phyloP scores from a whole-genome alignment of 2,113 vertebrate genomes.

The Eonycteris spelaea region DNA sequence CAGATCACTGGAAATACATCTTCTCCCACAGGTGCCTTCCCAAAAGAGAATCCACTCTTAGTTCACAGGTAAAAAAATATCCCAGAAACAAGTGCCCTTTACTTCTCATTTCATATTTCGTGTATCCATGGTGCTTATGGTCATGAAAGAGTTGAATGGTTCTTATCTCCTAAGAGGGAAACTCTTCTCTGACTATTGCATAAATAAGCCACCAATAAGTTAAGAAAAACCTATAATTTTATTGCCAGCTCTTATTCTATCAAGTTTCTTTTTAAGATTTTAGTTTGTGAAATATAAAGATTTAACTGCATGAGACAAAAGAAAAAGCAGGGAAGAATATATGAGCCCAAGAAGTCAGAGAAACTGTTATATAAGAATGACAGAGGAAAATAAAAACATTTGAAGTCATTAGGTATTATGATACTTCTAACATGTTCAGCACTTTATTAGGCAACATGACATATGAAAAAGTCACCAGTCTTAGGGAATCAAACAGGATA shows the following conservation, averaged over 20 bases:
- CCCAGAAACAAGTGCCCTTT: neutral
- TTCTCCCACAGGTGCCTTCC: neutral
- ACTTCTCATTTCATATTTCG: neutral
- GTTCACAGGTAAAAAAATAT: neutral
- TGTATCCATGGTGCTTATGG: neutral
- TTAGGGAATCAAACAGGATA: neutral
- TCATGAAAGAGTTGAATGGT: neutral
- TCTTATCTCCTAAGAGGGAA: neutral
- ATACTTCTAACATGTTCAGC: neutral
- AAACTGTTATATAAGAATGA: neutral
- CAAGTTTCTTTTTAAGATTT: neutral
- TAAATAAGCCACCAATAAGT: neutral
- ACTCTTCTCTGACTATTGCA: neutral
- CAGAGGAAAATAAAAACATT: neutral
- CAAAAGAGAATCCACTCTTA: neutral
- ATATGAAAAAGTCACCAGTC: neutral
- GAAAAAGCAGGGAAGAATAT: neutral
- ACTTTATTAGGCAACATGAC: neutral
- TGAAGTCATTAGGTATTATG: neutral
- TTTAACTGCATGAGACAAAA: neutral
- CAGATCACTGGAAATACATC: neutral
- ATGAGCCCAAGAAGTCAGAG: neutral
- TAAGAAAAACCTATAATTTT: slow-evolving; percentile 27
- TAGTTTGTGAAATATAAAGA: neutral
- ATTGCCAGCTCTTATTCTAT: neutral